Evolutionary conservation across 2,888 invertebrate species (phyloP).

Genomic region (Mechanitis mazaeus): DNA sequence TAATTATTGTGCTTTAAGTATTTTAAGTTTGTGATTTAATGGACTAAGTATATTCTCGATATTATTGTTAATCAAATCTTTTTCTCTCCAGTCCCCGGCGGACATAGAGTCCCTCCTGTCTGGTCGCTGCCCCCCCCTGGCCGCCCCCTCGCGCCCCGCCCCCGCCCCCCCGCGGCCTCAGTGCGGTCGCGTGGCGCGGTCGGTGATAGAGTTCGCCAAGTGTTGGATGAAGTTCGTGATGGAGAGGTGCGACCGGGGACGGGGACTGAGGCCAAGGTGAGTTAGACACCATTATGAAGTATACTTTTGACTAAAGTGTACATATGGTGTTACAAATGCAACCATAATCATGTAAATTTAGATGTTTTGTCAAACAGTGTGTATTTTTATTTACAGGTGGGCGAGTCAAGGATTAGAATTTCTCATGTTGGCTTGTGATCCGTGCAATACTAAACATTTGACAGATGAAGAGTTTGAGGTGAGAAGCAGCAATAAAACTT

Average conservation of each 20-base stretch:
- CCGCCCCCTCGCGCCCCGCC: slow-evolving; percentile 14
- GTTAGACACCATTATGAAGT: neutral
- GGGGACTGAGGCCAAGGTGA: slow-evolving; percentile 83
- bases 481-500: too few relatives aligned
- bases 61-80: neutral
- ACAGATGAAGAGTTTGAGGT: slow-evolving; percentile 86
- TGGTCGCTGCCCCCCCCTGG: slow-evolving; percentile 24
- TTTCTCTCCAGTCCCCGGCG: slow-evolving; percentile 14
- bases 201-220: slow-evolving; percentile 69
- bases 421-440: slow-evolving; percentile 89
- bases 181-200: slow-evolving; percentile 53
- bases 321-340: too few relatives aligned
- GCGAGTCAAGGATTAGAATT: slow-evolving; percentile 93
- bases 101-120: slow-evolving; percentile 42
- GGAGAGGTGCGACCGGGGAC: slow-evolving; percentile 87
- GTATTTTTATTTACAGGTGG: slow-evolving; percentile 76
- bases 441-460: slow-evolving; percentile 85
- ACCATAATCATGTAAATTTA: too few relatives aligned
- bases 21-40: neutral
- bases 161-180: slow-evolving; percentile 29
- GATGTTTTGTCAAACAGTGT: neutral
- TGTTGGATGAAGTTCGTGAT: slow-evolving; percentile 95
- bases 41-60: neutral
- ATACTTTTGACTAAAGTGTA: too few relatives aligned
- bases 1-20: neutral